Evolutionary conservation across 2,113 vertebrate species (phyloP).

Genomic region (Fukomys damarensis): DNA sequence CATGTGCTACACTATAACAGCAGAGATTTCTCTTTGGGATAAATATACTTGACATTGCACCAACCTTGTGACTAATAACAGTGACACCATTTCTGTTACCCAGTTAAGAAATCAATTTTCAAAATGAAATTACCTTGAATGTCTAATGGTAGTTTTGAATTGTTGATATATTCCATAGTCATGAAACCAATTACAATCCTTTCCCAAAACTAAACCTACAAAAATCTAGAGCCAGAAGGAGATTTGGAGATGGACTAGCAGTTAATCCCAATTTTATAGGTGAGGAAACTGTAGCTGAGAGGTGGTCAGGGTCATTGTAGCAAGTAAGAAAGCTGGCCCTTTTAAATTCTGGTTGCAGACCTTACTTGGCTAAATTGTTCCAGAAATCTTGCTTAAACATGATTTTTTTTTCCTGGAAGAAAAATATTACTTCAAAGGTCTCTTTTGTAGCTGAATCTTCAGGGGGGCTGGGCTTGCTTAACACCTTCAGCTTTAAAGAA

Average conservation of each 20-base stretch:
- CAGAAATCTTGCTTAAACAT: slow-evolving; percentile 34
- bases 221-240: slow-evolving; percentile 30
- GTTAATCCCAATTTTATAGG: not conserved
- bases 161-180: not conserved
- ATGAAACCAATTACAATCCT: not conserved
- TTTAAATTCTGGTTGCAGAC: not conserved
- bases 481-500: not conserved
- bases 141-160: not conserved
- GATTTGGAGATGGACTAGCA: not conserved
- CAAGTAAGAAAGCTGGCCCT: not conserved
- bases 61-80: not conserved
- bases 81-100: not conserved
- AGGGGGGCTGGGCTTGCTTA: not conserved
- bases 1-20: not conserved
- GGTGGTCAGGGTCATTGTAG: not conserved
- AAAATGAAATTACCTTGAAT: not conserved
- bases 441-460: not conserved
- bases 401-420: not conserved
- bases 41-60: not conserved
- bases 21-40: not conserved
- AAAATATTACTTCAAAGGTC: not conserved
- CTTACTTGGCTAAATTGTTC: not conserved
- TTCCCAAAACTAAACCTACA: not conserved
- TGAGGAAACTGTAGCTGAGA: not conserved
- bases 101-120: not conserved